Percentiles rank a stretch among this genome's conserved stretches.
Conservation (phyloP, 1,140 invertebrate species). For the Stegodyphus dumicola region DNA sequence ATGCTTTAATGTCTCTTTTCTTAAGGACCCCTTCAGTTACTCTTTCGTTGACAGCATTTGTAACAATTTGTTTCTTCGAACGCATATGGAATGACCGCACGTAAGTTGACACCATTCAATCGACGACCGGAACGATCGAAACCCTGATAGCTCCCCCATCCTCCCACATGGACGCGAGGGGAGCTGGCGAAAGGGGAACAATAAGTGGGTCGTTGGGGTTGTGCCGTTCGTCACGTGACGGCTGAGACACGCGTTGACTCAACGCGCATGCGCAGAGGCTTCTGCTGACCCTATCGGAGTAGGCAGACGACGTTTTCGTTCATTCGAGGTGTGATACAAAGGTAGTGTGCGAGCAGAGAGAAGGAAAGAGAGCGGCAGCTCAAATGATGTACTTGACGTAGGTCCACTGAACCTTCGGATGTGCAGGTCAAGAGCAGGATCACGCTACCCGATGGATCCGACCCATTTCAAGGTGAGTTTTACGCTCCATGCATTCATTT, state of each 20-base stretch:
- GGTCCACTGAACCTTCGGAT: background rate
- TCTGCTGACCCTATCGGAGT: background rate
- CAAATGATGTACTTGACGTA: background rate
- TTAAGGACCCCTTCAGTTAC: too few relatives aligned
- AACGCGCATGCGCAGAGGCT: slow-evolving; percentile 20
- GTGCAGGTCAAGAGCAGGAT: background rate
- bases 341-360: background rate
- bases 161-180: slow-evolving; percentile 8
- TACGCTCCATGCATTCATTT: background rate
- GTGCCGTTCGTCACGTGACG: slow-evolving; percentile 26
- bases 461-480: slow-evolving; percentile 15
- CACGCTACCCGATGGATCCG: slow-evolving; percentile 6
- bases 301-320: slow-evolving; percentile 34
- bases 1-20: too few relatives aligned
- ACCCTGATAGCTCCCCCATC: slow-evolving; percentile 1
- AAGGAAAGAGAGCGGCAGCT: background rate
- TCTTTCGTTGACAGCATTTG: too few relatives aligned
- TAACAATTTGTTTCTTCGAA: too few relatives aligned
- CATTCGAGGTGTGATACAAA: background rate
- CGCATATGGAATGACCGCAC: too few relatives aligned
- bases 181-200: slow-evolving; percentile 12
- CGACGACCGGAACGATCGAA: slow-evolving; percentile 14
- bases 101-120: too few relatives aligned
- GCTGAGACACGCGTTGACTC: slow-evolving; percentile 32
- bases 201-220: background rate